Evolutionary conservation across 2,113 vertebrate genomes (phyloP), one percentile per base, ranked within the genome.

Genomic region (Periophthalmodon schlosseri): DNA sequence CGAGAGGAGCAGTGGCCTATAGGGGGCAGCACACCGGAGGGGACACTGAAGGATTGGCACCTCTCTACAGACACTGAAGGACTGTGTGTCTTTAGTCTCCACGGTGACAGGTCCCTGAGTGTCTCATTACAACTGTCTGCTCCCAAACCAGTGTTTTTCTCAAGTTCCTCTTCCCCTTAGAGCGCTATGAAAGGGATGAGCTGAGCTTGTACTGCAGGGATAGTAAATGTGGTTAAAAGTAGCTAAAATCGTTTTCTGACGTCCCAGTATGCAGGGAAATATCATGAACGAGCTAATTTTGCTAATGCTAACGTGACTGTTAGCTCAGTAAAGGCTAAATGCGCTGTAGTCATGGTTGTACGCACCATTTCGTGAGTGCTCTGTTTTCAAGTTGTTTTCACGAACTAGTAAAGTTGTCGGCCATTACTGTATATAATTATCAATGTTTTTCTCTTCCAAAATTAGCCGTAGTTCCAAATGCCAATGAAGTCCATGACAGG

Each of bases 121-220:
- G 85, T 76, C 81, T 90, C 86, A 86, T 90, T 90, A 92, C 76
- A 65, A 71, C 61, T 67, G 82, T 56, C 80, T 76, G 72, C 77
- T 73, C 76, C 65, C 65, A 52, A 52, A 73, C 39, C 13, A 3
- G 78, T 14, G 8, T 18, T 87, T 84, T 66, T 69, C 80, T 84
- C 56, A 2, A 36, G 57, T 81, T 82, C 34, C 72, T 72, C 0
- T 61, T 77, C 66, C 58, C 66, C 57, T 75, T 57, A 44, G 76
- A 79, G 65, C 60, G 11, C 15, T n/a, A 65, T 11, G 20, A 65
- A 20, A 65, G 34, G 34, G 18, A n/a, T 12, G 34, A 39, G 18
- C 0, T 6, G 33, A 65, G 34, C 2, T 10, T n/a, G 8, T 56
- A 21, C 20, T 21, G 20, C 50, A 56, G 52, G 20, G 9, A n/a